Percentiles rank a stretch among this genome's conserved stretches.
These are phyloP conservation scores for Perizoma affinitatum DNA, from an alignment of 2,888 invertebrate genomes.

Conservation along the genomic window DNA sequence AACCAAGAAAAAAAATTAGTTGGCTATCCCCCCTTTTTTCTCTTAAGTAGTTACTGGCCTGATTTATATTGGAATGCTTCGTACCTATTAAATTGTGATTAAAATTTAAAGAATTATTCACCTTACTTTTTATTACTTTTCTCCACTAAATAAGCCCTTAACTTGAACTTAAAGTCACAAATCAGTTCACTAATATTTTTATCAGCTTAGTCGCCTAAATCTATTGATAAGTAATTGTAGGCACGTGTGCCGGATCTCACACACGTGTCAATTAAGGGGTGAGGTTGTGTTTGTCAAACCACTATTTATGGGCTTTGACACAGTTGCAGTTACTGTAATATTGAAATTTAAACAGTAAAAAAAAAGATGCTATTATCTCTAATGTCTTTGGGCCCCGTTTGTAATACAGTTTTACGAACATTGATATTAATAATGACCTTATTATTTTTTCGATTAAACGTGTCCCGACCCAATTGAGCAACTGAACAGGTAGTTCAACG, in stretches of 20 bases:
- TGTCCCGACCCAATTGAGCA: not conserved
- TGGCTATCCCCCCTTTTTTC: too few relatives aligned
- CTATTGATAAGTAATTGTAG: conserved; percentile 65
- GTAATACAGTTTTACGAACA: too few relatives aligned
- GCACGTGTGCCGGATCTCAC: conserved; percentile 56
- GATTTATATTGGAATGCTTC: too few relatives aligned
- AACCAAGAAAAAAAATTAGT: too few relatives aligned
- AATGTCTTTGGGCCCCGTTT: too few relatives aligned
- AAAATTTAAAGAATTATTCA: not conserved
- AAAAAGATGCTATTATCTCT: too few relatives aligned
- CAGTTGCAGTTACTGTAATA: too few relatives aligned
- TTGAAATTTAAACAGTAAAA: too few relatives aligned
- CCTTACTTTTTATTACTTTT: not conserved
- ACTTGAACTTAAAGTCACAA: not conserved
- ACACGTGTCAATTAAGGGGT: conserved; percentile 54
- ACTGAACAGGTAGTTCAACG: conserved; percentile 28
- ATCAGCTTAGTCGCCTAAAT: conserved; percentile 36
- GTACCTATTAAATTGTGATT: too few relatives aligned
- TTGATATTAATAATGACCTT: too few relatives aligned
- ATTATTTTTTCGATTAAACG: too few relatives aligned
- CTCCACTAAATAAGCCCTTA: not conserved
- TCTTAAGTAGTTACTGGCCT: too few relatives aligned
- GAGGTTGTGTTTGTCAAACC: conserved; percentile 28
- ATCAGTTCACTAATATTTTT: conserved; percentile 17
- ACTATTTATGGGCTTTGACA: conserved; percentile 15